A percentile compares a stretch with the other conserved stretches of the same genome.
Conservation (phyloP, 2,113 vertebrate species). For the Turnix velox region DNA sequence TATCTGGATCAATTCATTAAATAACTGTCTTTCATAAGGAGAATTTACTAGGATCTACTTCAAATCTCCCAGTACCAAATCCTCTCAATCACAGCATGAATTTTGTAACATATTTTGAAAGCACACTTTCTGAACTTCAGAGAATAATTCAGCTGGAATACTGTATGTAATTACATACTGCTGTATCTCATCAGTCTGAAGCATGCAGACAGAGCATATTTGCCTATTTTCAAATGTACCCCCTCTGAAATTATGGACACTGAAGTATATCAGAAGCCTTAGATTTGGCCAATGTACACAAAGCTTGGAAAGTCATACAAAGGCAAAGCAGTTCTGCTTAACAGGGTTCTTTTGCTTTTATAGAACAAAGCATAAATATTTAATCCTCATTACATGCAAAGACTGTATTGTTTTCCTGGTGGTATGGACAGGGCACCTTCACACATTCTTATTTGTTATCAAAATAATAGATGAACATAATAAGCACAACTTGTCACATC, state of each 20-base stretch:
- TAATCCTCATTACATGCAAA: neutral
- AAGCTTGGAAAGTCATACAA: neutral
- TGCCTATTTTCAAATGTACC: neutral
- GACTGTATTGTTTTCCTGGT: neutral
- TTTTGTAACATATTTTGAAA: neutral
- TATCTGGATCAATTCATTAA: neutral
- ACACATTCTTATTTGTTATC: neutral
- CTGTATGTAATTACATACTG: neutral
- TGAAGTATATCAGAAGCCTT: neutral
- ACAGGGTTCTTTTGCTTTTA: neutral
- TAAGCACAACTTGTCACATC: neutral
- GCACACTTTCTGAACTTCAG: neutral
- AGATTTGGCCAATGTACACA: neutral
- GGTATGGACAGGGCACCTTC: neutral
- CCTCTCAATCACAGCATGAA: neutral
- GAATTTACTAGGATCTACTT: neutral
- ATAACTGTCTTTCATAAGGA: neutral
- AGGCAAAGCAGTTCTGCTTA: neutral
- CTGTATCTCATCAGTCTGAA: neutral
- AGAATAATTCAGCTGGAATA: neutral
- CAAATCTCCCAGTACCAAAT: neutral
- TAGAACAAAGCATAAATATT: neutral
- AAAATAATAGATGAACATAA: neutral
- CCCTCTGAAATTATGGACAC: neutral
- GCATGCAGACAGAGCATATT: neutral